Evolutionary conservation across 2,797 vertebrate species (phyloP).

Genomic region (Alcedo quadribrachys): DNA sequence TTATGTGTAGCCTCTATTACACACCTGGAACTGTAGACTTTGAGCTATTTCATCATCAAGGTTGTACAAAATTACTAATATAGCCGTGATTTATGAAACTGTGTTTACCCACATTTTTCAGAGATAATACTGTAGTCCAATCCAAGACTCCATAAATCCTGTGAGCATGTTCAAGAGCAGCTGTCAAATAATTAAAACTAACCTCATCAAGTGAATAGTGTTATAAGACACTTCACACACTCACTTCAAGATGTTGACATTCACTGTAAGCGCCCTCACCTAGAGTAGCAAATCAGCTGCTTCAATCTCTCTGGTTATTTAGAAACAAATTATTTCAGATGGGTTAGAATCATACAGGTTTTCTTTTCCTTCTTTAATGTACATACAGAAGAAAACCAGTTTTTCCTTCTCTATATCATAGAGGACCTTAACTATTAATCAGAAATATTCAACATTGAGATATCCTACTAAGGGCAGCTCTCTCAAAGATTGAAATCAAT

Average conservation of each 20-base stretch:
- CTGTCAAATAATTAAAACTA: slow-evolving; percentile 54
- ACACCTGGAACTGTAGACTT: neutral
- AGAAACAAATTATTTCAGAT: slow-evolving; percentile 32
- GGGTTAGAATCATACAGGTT: neutral
- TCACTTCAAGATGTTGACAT: neutral
- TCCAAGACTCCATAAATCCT: slow-evolving; percentile 2
- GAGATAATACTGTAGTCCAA: slow-evolving; percentile 2
- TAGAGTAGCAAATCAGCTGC: slow-evolving; percentile 11
- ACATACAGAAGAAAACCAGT: slow-evolving; percentile 21
- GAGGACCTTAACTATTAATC: neutral
- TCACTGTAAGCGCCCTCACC: neutral
- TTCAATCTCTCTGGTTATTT: slow-evolving; percentile 2
- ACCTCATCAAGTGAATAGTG: neutral
- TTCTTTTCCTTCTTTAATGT: slow-evolving; percentile 9
- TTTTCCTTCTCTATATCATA: neutral
- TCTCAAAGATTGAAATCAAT: slow-evolving; percentile 41
- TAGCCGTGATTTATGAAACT: neutral
- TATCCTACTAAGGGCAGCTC: neutral
- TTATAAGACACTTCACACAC: neutral
- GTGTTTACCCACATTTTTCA: neutral
- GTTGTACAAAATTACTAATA: slow-evolving; percentile 21
- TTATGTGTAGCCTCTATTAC: neutral
- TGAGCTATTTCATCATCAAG: slow-evolving; percentile 7
- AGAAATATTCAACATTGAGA: slow-evolving; percentile 3
- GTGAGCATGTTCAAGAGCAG: neutral